Percentiles rank a stretch among this genome's conserved stretches.
Evolutionary conservation across 92 coral and sea anemone genomes (phyloP).

Genomic region (Bergia sp.): DNA sequence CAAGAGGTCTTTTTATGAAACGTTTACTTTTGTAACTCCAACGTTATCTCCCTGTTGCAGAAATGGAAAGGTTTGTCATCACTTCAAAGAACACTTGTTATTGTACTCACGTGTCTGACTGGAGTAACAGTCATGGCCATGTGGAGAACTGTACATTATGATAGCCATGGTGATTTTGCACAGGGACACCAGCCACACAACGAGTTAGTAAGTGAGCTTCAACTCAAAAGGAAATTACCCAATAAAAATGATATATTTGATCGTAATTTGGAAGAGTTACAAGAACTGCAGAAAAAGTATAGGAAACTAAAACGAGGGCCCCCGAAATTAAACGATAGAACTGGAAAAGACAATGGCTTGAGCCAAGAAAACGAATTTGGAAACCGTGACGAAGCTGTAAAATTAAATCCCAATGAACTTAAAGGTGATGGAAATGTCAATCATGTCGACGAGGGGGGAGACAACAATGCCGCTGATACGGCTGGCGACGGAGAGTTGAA

Average conservation of each 20-base stretch:
- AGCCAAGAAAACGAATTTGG: slow-evolving; percentile 33
- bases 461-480: slow-evolving; percentile 63
- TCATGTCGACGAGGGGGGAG: slow-evolving; percentile 50
- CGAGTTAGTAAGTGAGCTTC: slow-evolving; percentile 52
- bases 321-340: slow-evolving; percentile 62
- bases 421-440: slow-evolving; percentile 48
- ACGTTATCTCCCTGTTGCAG: slow-evolving; percentile 55
- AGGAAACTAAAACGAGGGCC: slow-evolving; percentile 66
- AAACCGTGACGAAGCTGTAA: slow-evolving; percentile 25
- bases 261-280: slow-evolving; percentile 59
- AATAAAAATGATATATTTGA: slow-evolving; percentile 64
- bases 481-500: slow-evolving; percentile 82
- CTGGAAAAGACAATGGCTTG: slow-evolving; percentile 31
- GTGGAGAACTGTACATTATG: slow-evolving; percentile 28
- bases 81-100: slow-evolving; percentile 72
- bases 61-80: slow-evolving; percentile 96
- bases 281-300: slow-evolving; percentile 62
- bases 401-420: slow-evolving; percentile 39
- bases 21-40: not conserved
- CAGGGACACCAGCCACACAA: slow-evolving; percentile 68
- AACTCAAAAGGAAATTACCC: slow-evolving; percentile 54
- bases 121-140: slow-evolving; percentile 51
- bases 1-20: no score
- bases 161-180: slow-evolving; percentile 29
- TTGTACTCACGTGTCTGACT: slow-evolving; percentile 57